A percentile compares a stretch with the other conserved stretches of the same genome.
These are phyloP conservation scores for Torymus texanus DNA, from an alignment of 2,888 invertebrate genomes.

Conservation along the genomic window DNA sequence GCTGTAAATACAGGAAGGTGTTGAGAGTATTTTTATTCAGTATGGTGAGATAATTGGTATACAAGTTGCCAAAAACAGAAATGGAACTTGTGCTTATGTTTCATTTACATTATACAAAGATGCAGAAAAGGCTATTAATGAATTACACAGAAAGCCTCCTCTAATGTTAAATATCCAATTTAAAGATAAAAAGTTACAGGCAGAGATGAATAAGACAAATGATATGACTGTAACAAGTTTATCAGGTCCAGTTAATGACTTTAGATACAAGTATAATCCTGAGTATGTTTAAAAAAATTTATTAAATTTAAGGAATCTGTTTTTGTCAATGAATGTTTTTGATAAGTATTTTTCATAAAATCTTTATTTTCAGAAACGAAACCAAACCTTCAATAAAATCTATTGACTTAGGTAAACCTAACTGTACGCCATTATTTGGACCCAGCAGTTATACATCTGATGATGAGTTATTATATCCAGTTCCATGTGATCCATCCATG, in stretches of 20 bases:
- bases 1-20: constrained; percentile 32
- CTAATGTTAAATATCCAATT: constrained; percentile 64
- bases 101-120: constrained; percentile 63
- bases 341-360: not conserved
- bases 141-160: constrained; percentile 64
- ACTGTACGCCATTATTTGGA: constrained; percentile 29
- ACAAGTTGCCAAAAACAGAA: constrained; percentile 7
- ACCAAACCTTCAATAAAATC: too few species aligned
- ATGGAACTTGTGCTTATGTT: constrained; percentile 64
- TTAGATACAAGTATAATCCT: constrained; percentile 47
- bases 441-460: constrained; percentile 46
- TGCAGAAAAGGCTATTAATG: constrained; percentile 66
- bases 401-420: constrained; percentile 29
- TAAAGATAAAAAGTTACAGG: constrained; percentile 57
- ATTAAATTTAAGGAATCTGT: constrained; percentile 1
- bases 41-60: constrained; percentile 34
- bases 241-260: constrained; percentile 47
- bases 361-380: too few species aligned
- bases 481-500: constrained; percentile 55
- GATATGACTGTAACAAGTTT: constrained; percentile 12
- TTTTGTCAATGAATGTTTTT: constrained; percentile 3
- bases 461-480: constrained; percentile 63
- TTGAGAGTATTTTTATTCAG: constrained; percentile 34
- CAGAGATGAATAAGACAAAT: not conserved
- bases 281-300: constrained; percentile 20